Conservation (phyloP, 2,797 vertebrate genomes). For the Etheostoma perlongum region DNA sequence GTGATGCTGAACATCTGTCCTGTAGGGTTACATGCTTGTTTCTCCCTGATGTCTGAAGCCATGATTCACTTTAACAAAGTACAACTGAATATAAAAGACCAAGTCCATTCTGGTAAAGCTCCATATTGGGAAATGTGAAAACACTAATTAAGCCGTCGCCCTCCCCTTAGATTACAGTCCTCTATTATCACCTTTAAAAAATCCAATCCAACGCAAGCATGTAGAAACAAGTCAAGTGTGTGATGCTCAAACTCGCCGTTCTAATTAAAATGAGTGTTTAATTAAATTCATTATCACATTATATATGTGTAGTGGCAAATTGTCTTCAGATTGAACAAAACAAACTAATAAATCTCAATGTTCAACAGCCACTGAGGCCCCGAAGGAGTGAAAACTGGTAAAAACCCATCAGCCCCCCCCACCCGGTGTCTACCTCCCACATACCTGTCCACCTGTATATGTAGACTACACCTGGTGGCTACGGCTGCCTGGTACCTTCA, state of each 20-base stretch:
- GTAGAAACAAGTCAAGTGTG: constrained; percentile 67
- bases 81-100: constrained; percentile 23
- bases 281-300: constrained; percentile 65
- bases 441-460: no score
- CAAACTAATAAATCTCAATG: background rate
- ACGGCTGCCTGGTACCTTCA: no score
- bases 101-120: constrained; percentile 17
- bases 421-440: no score
- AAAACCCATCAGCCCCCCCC: no score
- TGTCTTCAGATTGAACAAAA: no score
- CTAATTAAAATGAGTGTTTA: constrained; percentile 71
- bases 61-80: constrained; percentile 6
- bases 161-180: constrained; percentile 44
- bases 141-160: constrained; percentile 37
- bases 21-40: no score
- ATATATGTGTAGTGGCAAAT: no score
- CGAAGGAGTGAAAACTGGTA: no score
- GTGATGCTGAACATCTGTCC: no score
- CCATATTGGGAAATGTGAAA: constrained; percentile 38
- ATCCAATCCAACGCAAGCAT: constrained; percentile 53
- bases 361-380: no score
- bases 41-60: no score
- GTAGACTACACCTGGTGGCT: no score
- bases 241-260: constrained; percentile 56
- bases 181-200: constrained; percentile 74